phyloP scores from a whole-genome alignment of 2,797 vertebrate genomes.

The Artibeus jamaicensis region DNA sequence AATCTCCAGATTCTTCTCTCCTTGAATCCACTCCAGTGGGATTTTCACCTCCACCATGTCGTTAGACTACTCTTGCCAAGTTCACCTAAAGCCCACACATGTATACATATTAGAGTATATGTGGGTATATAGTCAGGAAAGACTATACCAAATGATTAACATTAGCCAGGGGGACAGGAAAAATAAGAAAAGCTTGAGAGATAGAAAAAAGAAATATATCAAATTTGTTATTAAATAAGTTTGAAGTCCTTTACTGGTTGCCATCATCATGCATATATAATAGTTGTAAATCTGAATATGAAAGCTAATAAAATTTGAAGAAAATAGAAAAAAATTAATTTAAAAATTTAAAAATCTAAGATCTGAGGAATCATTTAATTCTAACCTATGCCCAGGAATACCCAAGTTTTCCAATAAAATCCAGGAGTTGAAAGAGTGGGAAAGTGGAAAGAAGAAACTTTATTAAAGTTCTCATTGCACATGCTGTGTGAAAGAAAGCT shows the following conservation, averaged over 20 bases:
- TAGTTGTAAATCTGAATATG: background rate
- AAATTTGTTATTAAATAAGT: background rate
- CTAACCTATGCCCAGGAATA: background rate
- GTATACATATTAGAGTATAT: background rate
- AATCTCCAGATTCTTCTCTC: background rate
- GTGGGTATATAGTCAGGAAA: background rate
- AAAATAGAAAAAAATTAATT: background rate
- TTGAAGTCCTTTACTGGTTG: background rate
- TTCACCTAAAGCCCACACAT: background rate
- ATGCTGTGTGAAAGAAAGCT: background rate
- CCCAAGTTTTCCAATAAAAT: background rate
- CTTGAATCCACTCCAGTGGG: background rate
- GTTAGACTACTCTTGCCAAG: background rate
- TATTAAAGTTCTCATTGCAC: background rate
- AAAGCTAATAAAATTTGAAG: background rate
- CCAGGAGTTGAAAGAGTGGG: background rate
- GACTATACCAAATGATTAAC: background rate
- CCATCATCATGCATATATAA: background rate
- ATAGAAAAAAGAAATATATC: background rate
- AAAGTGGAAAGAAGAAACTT: background rate
- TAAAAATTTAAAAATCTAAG: background rate
- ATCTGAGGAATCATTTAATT: background rate
- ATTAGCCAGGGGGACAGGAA: background rate
- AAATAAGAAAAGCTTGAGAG: background rate
- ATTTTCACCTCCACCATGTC: background rate